Conservation (phyloP, 1,140 invertebrate genomes). For the Triops cancriformis region DNA sequence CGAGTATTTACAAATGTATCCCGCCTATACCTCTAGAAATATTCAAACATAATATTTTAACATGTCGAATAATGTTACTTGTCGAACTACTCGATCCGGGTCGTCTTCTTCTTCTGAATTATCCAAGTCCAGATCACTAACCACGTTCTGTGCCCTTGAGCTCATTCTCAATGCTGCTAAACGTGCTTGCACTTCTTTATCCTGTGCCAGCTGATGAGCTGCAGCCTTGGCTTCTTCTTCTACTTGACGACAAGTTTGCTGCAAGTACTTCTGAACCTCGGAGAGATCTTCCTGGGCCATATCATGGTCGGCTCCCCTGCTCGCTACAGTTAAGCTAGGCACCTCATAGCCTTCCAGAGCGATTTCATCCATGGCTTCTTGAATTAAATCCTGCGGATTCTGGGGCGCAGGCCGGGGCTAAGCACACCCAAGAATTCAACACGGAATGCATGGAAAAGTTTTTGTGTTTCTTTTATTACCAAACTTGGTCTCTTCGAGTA, state of each 20-base stretch:
- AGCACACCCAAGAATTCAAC: background rate
- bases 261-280: background rate
- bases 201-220: background rate
- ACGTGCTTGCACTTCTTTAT: background rate
- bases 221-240: slow-evolving; percentile 8
- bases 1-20: background rate
- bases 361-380: slow-evolving; percentile 1
- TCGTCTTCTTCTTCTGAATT: slow-evolving; percentile 23
- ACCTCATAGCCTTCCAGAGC: background rate
- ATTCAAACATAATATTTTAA: background rate
- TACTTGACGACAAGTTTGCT: background rate
- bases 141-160: background rate
- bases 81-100: background rate
- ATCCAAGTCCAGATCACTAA: background rate
- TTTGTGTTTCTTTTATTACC: background rate
- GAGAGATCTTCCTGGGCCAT: background rate
- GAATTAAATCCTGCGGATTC: slow-evolving; percentile 1
- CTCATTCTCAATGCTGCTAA: background rate
- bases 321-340: background rate
- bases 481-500: slow-evolving; percentile 8
- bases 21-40: background rate
- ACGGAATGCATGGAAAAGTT: background rate
- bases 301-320: background rate
- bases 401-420: background rate
- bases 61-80: background rate